These are phyloP conservation scores for Fragum fragum DNA, from an alignment of 2,888 invertebrate species.

Conservation along the genomic window DNA sequence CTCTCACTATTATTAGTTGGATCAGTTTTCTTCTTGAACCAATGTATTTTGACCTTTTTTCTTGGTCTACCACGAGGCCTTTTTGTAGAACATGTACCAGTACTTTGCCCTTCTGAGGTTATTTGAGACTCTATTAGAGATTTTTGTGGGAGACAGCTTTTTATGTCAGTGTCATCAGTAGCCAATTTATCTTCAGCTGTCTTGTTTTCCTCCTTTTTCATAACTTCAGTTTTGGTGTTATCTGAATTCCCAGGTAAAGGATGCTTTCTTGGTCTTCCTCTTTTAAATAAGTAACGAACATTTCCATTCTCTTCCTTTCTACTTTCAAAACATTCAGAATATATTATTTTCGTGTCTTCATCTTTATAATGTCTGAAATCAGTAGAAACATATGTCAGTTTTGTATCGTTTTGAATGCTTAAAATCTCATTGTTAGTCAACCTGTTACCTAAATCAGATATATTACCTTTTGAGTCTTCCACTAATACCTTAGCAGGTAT, in stretches of 20 bases:
- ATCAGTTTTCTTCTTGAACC: neutral
- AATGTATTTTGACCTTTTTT: neutral
- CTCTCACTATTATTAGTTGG: neutral
- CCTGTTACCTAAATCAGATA: neutral
- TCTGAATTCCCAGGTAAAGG: neutral
- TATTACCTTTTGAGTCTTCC: neutral
- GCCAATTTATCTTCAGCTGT: neutral
- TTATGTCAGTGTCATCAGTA: neutral
- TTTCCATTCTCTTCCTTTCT: slow-evolving; percentile 1
- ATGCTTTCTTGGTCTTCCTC: slow-evolving; percentile 22
- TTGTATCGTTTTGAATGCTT: neutral
- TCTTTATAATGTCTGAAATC: slow-evolving; percentile 7
- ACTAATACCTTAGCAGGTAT: neutral
- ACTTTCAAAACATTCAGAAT: neutral
- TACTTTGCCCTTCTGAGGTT: neutral
- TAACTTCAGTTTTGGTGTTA: neutral
- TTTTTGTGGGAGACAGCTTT: neutral
- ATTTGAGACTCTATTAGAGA: neutral
- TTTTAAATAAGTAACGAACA: slow-evolving; percentile 7
- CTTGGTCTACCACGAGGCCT: neutral
- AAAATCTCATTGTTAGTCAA: neutral
- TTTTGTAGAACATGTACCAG: neutral
- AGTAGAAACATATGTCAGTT: neutral
- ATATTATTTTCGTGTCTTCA: slow-evolving; percentile 9
- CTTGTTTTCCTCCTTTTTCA: neutral